phyloP scores from a whole-genome alignment of 1,140 invertebrate species.

The Bombus balteatus region DNA sequence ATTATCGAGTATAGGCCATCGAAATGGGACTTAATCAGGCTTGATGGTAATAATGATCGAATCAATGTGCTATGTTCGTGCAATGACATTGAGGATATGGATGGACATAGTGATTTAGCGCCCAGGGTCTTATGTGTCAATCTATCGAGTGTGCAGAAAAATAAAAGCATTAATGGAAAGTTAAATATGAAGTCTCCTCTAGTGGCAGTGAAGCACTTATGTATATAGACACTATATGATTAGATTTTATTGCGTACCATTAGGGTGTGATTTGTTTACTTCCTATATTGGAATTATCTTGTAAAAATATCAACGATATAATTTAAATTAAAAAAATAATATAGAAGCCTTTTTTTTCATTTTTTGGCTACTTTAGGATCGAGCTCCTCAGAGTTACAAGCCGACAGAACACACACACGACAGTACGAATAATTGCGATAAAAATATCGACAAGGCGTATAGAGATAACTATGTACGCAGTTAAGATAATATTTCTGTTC shows the following conservation, averaged over 20 bases:
- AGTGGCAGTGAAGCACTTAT: background rate
- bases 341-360: background rate
- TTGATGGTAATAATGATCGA: background rate
- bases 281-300: background rate
- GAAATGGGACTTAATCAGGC: background rate
- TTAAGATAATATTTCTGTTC: conserved; percentile 27
- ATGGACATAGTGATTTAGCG: background rate
- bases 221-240: background rate
- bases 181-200: too few relatives aligned
- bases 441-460: conserved; percentile 12
- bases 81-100: background rate
- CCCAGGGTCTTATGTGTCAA: background rate
- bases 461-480: conserved; percentile 9
- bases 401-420: conserved; percentile 23
- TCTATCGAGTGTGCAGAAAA: background rate
- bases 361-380: background rate
- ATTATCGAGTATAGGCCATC: background rate
- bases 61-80: background rate
- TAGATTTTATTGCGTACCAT: background rate
- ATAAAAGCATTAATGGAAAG: too few relatives aligned
- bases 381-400: conserved; percentile 16
- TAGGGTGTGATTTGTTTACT: background rate
- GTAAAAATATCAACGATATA: background rate
- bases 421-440: conserved; percentile 18
- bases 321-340: background rate